Evolutionary conservation across 2,888 invertebrate species (phyloP).

Genomic region (Volucella zonaria): DNA sequence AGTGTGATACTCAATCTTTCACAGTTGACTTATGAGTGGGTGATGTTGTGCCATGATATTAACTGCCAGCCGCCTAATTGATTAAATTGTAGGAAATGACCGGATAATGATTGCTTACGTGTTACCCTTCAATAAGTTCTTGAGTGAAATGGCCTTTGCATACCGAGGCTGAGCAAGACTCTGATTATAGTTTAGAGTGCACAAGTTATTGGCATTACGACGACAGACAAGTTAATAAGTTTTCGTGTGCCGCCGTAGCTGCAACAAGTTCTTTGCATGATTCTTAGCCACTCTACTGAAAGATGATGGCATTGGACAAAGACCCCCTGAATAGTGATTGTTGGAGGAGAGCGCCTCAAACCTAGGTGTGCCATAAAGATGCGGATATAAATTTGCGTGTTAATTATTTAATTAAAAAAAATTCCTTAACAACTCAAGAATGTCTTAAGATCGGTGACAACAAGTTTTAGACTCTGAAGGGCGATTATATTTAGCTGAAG

Average conservation of each 20-base stretch:
- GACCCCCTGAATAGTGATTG: neutral
- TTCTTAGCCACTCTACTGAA: neutral
- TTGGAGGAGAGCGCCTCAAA: slow-evolving; percentile 38
- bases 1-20: slow-evolving; percentile 34
- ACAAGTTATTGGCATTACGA: slow-evolving; percentile 66
- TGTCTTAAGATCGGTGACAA: slow-evolving; percentile 41
- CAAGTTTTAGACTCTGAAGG: neutral
- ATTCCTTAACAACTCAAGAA: slow-evolving; percentile 27
- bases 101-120: slow-evolving; percentile 69
- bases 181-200: slow-evolving; percentile 64
- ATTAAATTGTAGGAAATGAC: slow-evolving; percentile 72
- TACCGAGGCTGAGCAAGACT: slow-evolving; percentile 10
- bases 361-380: slow-evolving; percentile 68
- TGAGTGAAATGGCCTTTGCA: slow-evolving; percentile 41
- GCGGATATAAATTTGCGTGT: slow-evolving; percentile 71
- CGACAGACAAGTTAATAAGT: slow-evolving; percentile 69
- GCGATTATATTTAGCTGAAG: too few relatives aligned
- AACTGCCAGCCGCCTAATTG: slow-evolving; percentile 68
- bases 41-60: slow-evolving; percentile 70
- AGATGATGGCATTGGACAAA: slow-evolving; percentile 31
- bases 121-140: slow-evolving; percentile 70
- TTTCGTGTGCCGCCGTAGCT: slow-evolving; percentile 40
- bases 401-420: slow-evolving; percentile 72
- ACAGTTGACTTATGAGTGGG: slow-evolving; percentile 68
- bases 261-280: slow-evolving; percentile 65